Evolutionary conservation across 1,140 invertebrate species (phyloP).

Genomic region (Drosophila equinoxialis): DNA sequence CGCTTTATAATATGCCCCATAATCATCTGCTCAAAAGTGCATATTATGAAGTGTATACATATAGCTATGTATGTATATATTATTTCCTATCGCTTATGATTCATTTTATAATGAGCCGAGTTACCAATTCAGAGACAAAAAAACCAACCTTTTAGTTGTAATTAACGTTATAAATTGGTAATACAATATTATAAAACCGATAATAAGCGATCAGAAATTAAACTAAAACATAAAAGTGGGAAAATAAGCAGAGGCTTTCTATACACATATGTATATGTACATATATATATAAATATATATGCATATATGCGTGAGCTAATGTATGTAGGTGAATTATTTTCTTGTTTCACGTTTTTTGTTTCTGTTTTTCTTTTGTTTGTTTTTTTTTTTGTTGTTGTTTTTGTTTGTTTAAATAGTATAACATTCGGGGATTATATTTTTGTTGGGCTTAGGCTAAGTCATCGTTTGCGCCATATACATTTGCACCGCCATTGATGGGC

Average conservation of each 20-base stretch:
- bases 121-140: neutral
- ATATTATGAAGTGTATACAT: slow-evolving; percentile 1
- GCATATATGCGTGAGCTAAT: neutral
- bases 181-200: neutral
- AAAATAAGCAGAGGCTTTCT: neutral
- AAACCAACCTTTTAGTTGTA: neutral
- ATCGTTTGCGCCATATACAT: slow-evolving; percentile 18
- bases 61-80: neutral
- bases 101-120: slow-evolving; percentile 1
- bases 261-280: neutral
- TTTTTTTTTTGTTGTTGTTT: neutral
- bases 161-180: neutral
- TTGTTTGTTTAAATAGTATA: slow-evolving; percentile 16
- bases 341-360: neutral
- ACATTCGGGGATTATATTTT: slow-evolving; percentile 13
- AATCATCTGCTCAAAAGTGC: neutral
- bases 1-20: neutral
- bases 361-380: neutral
- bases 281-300: neutral
- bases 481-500: slow-evolving; percentile 16
- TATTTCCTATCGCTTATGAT: slow-evolving; percentile 7
- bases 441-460: slow-evolving; percentile 16
- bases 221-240: neutral
- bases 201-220: slow-evolving; percentile 6
- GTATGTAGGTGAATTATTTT: neutral